Conservation (phyloP, 2,888 invertebrate species). For the Pseudococcus longispinus region DNA sequence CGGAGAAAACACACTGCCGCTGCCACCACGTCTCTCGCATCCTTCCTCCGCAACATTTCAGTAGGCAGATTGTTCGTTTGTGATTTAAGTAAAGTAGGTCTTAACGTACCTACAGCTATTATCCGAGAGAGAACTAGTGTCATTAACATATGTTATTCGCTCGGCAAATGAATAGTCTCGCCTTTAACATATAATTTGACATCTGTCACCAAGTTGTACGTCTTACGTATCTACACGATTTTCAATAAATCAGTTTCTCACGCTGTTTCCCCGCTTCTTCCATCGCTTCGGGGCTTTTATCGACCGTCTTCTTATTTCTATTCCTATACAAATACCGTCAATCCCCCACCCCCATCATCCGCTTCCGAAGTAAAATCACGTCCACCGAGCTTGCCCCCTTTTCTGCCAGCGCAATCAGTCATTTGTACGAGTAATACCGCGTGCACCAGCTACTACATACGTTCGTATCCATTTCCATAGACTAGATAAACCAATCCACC, state of each 20-base stretch:
- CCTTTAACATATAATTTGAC: conserved; percentile 47
- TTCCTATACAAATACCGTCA: background rate
- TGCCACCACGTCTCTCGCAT: background rate
- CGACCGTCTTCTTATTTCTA: background rate
- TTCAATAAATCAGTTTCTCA: conserved; percentile 47
- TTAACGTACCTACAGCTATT: background rate
- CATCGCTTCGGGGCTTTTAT: background rate
- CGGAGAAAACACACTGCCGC: background rate
- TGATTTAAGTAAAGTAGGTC: conserved; percentile 55
- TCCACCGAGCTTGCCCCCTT: background rate
- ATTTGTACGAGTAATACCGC: background rate
- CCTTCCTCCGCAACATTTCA: conserved; percentile 15
- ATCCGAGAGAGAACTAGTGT: conserved; percentile 30
- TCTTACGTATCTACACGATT: conserved; percentile 32
- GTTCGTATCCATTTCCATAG: background rate
- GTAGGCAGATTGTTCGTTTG: conserved; percentile 48
- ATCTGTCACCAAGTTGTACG: conserved; percentile 25
- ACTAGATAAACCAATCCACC: background rate
- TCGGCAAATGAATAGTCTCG: conserved; percentile 53
- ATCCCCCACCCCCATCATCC: background rate
- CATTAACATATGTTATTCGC: conserved; percentile 57
- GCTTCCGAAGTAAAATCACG: background rate
- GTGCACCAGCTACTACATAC: background rate
- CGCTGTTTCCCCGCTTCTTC: conserved; percentile 11
- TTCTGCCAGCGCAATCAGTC: background rate